Conservation (phyloP, 1,140 invertebrate species). For the Dreissena rostriformis region DNA sequence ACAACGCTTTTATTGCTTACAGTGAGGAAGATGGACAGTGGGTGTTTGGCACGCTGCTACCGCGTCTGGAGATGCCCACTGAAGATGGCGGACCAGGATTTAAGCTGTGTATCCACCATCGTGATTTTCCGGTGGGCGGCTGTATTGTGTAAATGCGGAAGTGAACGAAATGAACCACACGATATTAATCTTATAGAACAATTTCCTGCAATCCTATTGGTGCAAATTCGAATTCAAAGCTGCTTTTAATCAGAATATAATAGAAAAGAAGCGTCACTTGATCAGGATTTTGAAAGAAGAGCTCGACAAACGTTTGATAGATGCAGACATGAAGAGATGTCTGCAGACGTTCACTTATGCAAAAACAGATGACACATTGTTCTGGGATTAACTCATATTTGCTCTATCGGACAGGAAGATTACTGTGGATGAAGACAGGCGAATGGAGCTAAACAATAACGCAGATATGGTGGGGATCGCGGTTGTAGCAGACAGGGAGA, state of each 20-base stretch:
- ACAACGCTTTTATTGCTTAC: constrained; percentile 73
- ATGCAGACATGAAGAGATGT: constrained; percentile 95
- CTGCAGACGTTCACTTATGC: constrained; percentile 96
- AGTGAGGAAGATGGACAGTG: constrained; percentile 65
- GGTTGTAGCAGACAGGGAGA: too few species aligned
- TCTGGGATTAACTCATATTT: constrained; percentile 71
- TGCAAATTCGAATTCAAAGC: constrained; percentile 91
- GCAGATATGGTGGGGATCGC: too few species aligned
- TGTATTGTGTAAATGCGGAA: constrained; percentile 91
- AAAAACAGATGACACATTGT: constrained; percentile 61
- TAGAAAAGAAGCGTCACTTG: constrained; percentile 69
- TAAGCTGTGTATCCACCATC: constrained; percentile 71
- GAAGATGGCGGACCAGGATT: constrained; percentile 39
- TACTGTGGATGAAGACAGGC: not conserved
- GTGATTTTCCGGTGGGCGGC: constrained; percentile 71
- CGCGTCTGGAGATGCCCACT: constrained; percentile 55
- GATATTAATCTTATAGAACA: constrained; percentile 95
- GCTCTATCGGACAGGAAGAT: constrained; percentile 48
- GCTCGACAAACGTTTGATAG: constrained; percentile 85
- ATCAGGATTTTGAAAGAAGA: constrained; percentile 69
- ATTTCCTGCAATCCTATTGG: constrained; percentile 97
- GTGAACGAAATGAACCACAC: constrained; percentile 94
- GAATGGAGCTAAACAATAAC: not conserved
- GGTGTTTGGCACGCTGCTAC: constrained; percentile 64
- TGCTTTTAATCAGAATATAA: constrained; percentile 73